A percentile compares a stretch with the other conserved stretches of the same genome.
These are phyloP conservation scores for Morone chrysops DNA, from an alignment of 2,113 vertebrate genomes.

Conservation along the genomic window DNA sequence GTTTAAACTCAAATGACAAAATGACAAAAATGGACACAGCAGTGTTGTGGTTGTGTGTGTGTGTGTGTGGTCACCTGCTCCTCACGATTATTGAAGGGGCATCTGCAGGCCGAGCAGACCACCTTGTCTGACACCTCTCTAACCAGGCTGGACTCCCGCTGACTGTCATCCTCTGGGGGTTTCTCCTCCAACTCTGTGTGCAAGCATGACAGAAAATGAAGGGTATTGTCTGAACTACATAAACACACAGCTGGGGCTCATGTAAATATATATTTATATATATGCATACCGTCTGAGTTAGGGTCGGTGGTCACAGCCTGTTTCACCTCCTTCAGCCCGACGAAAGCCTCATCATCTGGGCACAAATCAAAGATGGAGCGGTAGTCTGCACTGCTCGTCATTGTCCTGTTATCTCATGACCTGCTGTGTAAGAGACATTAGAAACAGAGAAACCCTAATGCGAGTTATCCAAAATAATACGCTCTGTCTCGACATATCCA, in stretches of 20 bases:
- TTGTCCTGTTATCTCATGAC: background rate
- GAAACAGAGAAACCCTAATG: background rate
- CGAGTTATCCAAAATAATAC: background rate
- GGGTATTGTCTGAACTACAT: background rate
- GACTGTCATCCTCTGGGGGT: conserved; percentile 19
- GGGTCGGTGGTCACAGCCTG: conserved; percentile 14
- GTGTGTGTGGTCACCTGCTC: conserved; percentile 88
- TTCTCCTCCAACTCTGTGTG: conserved; percentile 40
- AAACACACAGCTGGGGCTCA: background rate
- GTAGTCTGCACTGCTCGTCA: background rate
- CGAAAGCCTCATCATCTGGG: conserved; percentile 55
- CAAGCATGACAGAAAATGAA: background rate
- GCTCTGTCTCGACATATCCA: background rate
- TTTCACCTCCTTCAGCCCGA: conserved; percentile 65
- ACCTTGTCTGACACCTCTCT: conserved; percentile 84
- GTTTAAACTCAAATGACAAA: background rate
- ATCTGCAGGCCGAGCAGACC: conserved; percentile 89
- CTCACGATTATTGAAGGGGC: conserved; percentile 87
- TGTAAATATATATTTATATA: background rate
- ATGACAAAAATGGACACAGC: too few relatives aligned
- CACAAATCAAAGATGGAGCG: conserved; percentile 74
- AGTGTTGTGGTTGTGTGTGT: too few relatives aligned
- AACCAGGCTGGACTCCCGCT: background rate
- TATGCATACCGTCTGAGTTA: conserved; percentile 44
- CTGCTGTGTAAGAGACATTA: background rate